These are phyloP conservation scores for Coelopa pilipes DNA, from an alignment of 2,888 invertebrate species.

Conservation along the genomic window DNA sequence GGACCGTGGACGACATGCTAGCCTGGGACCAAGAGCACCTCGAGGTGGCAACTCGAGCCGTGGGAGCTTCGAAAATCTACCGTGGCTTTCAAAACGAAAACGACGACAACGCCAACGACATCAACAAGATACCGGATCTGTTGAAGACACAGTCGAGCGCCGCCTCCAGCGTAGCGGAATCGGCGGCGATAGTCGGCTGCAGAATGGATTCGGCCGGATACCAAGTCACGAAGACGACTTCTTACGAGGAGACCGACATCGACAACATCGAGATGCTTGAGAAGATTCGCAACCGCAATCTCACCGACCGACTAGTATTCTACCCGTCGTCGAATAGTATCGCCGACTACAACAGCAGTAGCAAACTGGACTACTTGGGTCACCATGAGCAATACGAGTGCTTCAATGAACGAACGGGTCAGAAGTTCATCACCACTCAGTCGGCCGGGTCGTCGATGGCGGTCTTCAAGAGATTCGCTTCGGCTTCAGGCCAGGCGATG, in stretches of 20 bases:
- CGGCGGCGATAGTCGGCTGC: not conserved
- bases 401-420: not conserved
- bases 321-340: constrained; percentile 74
- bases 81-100: not conserved
- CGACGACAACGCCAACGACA: not conserved
- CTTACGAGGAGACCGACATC: constrained; percentile 53
- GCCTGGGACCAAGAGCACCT: constrained; percentile 51
- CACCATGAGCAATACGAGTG: constrained; percentile 34
- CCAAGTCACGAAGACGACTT: not conserved
- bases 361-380: constrained; percentile 60
- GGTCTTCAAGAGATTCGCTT: constrained; percentile 30
- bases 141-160: constrained; percentile 33
- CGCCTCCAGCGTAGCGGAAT: not conserved
- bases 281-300: constrained; percentile 54
- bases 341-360: constrained; percentile 63
- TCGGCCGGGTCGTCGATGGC: constrained; percentile 18
- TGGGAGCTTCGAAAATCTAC: not conserved
- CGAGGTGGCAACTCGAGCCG: not conserved
- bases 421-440: not conserved
- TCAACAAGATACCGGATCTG: constrained; percentile 41
- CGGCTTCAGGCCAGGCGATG: constrained; percentile 37
- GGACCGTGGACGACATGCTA: constrained; percentile 57
- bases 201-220: not conserved
- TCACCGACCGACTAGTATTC: constrained; percentile 84
- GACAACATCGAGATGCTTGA: constrained; percentile 49